Conservation (phyloP, 2,113 vertebrate species). For the Lates calcarifer region DNA sequence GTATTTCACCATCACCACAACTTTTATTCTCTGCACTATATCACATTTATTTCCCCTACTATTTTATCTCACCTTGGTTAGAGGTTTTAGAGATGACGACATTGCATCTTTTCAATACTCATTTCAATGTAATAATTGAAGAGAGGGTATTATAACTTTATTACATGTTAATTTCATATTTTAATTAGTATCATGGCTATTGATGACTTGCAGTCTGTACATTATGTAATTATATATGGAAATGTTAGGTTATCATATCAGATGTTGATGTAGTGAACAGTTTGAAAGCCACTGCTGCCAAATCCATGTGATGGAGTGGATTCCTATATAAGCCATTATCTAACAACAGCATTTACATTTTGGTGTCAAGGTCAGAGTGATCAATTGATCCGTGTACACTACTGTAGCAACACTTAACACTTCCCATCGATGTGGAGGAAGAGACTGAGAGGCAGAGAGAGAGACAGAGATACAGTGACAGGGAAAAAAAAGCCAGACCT, state of each 20-base stretch:
- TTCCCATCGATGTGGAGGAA: slow-evolving; percentile 28
- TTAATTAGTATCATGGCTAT: background rate
- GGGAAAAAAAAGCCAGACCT: background rate
- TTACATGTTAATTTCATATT: background rate
- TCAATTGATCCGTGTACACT: slow-evolving; percentile 57
- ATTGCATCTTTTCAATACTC: slow-evolving; percentile 32
- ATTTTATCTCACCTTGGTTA: slow-evolving; percentile 57
- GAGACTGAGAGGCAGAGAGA: background rate
- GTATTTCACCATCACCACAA: slow-evolving; percentile 65
- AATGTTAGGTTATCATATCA: background rate
- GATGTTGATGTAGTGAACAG: background rate
- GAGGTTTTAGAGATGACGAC: slow-evolving; percentile 45
- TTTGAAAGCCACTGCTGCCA: slow-evolving; percentile 6
- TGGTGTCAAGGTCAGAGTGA: slow-evolving; percentile 46
- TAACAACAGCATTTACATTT: slow-evolving; percentile 58
- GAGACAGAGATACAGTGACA: background rate
- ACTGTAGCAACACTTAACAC: slow-evolving; percentile 29
- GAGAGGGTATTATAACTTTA: background rate
- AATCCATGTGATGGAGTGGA: slow-evolving; percentile 24
- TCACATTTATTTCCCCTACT: slow-evolving; percentile 66
- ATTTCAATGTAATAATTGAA: slow-evolving; percentile 34
- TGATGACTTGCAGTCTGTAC: background rate
- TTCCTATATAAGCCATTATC: slow-evolving; percentile 35
- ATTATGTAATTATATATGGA: slow-evolving; percentile 9
- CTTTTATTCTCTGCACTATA: slow-evolving; percentile 70